phyloP scores from a whole-genome alignment of 2,888 invertebrate genomes.

The Phania funesta region DNA sequence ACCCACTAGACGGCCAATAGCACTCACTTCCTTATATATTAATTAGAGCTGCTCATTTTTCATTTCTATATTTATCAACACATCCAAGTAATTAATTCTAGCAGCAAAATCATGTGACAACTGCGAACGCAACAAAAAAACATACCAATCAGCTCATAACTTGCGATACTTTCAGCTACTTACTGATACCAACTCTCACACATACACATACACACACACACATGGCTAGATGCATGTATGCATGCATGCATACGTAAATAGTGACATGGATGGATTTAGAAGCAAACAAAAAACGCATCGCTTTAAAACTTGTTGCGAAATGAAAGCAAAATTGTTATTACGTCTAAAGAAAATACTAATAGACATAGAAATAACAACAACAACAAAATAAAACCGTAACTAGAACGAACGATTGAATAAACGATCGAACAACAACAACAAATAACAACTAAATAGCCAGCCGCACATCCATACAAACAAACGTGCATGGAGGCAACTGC shows the following conservation, averaged over 20 bases:
- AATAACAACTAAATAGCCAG: not conserved
- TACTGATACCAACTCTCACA: not conserved
- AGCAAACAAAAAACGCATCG: constrained; percentile 65
- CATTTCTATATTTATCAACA: constrained; percentile 58
- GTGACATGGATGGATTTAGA: not conserved
- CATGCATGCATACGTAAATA: not conserved
- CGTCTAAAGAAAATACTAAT: constrained; percentile 74
- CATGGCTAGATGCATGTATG: not conserved
- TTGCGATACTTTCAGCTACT: constrained; percentile 26
- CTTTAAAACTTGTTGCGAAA: constrained; percentile 66
- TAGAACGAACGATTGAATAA: constrained; percentile 27
- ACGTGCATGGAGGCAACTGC: not conserved
- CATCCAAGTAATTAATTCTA: constrained; percentile 66
- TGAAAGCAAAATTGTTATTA: constrained; percentile 70
- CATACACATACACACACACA: not conserved
- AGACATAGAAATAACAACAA: constrained; percentile 63
- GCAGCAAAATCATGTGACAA: constrained; percentile 57
- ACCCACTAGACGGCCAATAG: constrained; percentile 54
- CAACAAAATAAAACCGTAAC: constrained; percentile 33
- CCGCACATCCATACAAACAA: constrained; percentile 9
- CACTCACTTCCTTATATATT: constrained; percentile 62
- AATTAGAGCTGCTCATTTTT: constrained; percentile 55
- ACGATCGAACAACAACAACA: constrained; percentile 8
- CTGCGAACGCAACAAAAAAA: constrained; percentile 48
- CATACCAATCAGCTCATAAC: constrained; percentile 52